phyloP scores from a whole-genome alignment of 2,888 invertebrate species.

The Ectemnius cavifrons region DNA sequence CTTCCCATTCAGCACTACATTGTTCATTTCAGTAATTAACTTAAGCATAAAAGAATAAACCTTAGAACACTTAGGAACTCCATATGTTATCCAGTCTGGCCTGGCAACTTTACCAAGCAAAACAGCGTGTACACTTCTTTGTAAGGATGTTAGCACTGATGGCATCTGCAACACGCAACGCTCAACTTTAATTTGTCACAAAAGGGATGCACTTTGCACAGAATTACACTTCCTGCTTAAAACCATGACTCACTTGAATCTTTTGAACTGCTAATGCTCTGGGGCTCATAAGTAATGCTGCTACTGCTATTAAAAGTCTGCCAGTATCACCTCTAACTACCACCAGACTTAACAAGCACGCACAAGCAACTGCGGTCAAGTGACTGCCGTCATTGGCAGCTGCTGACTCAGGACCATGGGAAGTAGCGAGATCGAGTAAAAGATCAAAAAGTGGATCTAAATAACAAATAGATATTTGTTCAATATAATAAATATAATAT shows the following conservation, averaged over 20 bases:
- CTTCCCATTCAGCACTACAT: conserved; percentile 78
- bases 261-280: conserved; percentile 87
- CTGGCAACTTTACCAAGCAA: conserved; percentile 90
- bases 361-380: conserved; percentile 92
- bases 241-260: conserved; percentile 82
- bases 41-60: conserved; percentile 84
- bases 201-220: too few relatives aligned
- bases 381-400: conserved; percentile 83
- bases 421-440: conserved; percentile 89
- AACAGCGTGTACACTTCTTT: conserved; percentile 93
- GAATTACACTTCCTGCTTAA: background rate
- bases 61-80: conserved; percentile 88
- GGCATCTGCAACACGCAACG: conserved; percentile 83
- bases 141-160: conserved; percentile 89
- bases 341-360: conserved; percentile 93
- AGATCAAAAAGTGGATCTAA: conserved; percentile 90
- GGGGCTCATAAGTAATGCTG: conserved; percentile 92
- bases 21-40: conserved; percentile 79
- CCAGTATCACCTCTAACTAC: conserved; percentile 96
- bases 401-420: conserved; percentile 82
- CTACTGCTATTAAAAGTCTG: conserved; percentile 90
- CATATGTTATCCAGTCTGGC: conserved; percentile 93
- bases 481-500: conserved; percentile 15
- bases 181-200: conserved; percentile 1
- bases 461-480: conserved; percentile 68